phyloP scores from a whole-genome alignment of 2,113 vertebrate species.

The Vulpes lagopus region DNA sequence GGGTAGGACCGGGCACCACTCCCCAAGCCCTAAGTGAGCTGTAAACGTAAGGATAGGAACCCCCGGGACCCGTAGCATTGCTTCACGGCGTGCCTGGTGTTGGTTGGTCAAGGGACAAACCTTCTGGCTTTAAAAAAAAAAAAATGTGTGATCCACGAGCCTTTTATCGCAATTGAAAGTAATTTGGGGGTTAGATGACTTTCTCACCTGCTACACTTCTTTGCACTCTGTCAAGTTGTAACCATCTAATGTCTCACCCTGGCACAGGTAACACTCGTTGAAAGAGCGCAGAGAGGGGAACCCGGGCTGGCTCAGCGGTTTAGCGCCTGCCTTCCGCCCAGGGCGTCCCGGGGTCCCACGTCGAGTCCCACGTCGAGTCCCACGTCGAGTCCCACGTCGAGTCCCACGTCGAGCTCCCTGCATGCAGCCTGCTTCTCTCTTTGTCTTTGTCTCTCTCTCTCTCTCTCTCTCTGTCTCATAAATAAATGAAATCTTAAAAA shows the following conservation, averaged over 20 bases:
- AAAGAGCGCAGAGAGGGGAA: no score
- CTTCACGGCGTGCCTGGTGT: not conserved
- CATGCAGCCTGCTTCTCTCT: no score
- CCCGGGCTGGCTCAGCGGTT: no score
- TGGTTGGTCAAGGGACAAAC: not conserved
- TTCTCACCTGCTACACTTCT: not conserved
- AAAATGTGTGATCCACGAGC: not conserved
- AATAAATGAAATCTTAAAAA: no score
- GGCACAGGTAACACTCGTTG: not conserved
- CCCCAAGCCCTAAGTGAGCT: not conserved
- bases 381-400: no score
- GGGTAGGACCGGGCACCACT: not conserved
- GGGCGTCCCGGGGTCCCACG: no score
- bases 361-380: no score
- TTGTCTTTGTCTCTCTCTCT: no score
- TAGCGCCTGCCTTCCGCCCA: no score
- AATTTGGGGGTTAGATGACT: not conserved
- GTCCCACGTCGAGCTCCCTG: no score
- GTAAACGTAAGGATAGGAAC: not conserved
- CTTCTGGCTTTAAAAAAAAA: not conserved
- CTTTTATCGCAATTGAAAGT: not conserved
- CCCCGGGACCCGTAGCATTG: not conserved
- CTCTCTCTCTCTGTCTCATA: no score
- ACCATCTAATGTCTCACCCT: not conserved
- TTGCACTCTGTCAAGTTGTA: not conserved